Conservation (phyloP, 1,140 invertebrate genomes). For the Druon quercuslanigerum region DNA sequence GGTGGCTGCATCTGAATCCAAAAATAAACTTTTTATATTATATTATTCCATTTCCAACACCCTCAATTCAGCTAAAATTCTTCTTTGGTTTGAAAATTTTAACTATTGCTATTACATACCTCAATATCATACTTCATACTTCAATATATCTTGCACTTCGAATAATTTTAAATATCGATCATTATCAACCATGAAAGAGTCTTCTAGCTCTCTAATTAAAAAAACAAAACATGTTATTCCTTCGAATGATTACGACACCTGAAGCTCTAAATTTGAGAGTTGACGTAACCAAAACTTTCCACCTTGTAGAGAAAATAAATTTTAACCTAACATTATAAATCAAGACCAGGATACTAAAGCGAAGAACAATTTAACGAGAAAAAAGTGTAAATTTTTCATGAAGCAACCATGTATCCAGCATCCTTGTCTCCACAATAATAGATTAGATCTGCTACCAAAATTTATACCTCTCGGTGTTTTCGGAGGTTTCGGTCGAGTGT, state of each 20-base stretch:
- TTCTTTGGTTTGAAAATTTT: too few species aligned
- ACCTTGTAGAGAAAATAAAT: background rate
- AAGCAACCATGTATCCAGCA: background rate
- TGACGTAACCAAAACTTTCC: background rate
- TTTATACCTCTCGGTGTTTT: conserved; percentile 1
- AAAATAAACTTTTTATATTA: too few species aligned
- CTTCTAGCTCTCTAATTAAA: too few species aligned
- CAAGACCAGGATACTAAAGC: background rate
- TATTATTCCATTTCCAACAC: too few species aligned
- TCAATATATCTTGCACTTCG: too few species aligned
- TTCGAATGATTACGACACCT: conserved; percentile 39
- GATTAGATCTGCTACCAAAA: conserved; percentile 6
- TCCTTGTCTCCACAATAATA: conserved; percentile 3
- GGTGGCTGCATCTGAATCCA: too few species aligned
- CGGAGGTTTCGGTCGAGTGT: background rate
- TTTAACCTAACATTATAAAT: background rate
- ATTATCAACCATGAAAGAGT: too few species aligned
- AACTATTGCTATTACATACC: too few species aligned
- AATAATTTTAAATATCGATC: too few species aligned
- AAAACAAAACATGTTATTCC: too few species aligned
- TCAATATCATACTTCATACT: too few species aligned
- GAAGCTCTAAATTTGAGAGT: background rate
- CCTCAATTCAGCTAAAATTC: too few species aligned
- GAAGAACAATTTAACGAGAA: conserved; percentile 2
- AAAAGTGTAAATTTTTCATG: conserved; percentile 1